A percentile compares a stretch with the other conserved stretches of the same genome.
Conservation (phyloP, 2,888 invertebrate genomes). For the Hydrotaea cyrtoneurina region DNA sequence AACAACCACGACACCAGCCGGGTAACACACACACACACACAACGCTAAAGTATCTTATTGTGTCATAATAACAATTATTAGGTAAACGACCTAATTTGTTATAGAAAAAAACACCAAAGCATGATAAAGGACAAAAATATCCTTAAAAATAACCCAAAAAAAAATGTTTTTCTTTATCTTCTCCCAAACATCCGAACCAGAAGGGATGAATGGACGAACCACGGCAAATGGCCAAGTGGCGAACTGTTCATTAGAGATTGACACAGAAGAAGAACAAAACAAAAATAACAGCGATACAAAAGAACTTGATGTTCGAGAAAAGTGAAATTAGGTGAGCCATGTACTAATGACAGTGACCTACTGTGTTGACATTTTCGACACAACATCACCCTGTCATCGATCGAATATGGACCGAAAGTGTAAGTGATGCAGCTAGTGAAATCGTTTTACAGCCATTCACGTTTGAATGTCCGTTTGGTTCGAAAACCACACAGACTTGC, state of each 20-base stretch:
- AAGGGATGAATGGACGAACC: not conserved
- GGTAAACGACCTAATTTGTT: conserved; percentile 67
- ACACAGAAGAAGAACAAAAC: not conserved
- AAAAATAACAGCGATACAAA: no score
- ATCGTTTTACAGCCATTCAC: no score
- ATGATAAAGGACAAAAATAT: not conserved
- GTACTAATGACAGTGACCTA: not conserved
- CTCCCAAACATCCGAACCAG: not conserved
- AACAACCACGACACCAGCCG: not conserved
- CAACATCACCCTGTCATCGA: not conserved
- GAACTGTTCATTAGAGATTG: not conserved
- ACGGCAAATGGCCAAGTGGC: not conserved
- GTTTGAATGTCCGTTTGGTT: no score
- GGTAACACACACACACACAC: not conserved
- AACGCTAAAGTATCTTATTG: conserved; percentile 45
- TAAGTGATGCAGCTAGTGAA: no score
- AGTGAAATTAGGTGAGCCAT: not conserved
- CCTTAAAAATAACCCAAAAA: not conserved
- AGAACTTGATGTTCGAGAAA: conserved; percentile 8
- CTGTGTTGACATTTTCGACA: not conserved
- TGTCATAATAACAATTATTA: conserved; percentile 65
- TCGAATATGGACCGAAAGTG: no score
- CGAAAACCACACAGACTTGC: no score
- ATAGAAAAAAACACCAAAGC: conserved; percentile 17
- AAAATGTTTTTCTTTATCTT: not conserved